Evolutionary conservation across 2,113 vertebrate genomes (phyloP).

Genomic region (Cottus gobio): DNA sequence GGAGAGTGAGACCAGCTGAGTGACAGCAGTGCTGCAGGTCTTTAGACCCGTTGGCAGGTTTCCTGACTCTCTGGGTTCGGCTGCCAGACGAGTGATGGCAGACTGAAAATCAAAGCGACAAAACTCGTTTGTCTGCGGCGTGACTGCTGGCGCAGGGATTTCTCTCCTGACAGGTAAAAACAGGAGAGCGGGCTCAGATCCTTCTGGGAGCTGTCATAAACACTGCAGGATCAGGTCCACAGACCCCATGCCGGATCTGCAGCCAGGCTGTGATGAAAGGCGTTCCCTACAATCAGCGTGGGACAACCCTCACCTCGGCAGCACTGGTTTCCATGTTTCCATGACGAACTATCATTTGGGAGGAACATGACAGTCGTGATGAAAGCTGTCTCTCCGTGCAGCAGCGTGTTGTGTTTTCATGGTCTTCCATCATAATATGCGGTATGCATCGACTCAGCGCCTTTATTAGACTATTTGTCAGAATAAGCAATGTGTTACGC

Average conservation of each 20-base stretch:
- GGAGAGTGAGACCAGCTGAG: neutral
- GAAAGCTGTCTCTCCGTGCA: slow-evolving; percentile 10
- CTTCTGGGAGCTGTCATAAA: slow-evolving; percentile 62
- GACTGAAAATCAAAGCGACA: slow-evolving; percentile 22
- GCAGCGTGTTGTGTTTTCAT: slow-evolving; percentile 19
- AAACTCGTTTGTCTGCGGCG: slow-evolving; percentile 42
- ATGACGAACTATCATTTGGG: slow-evolving; percentile 7
- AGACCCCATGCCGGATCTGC: slow-evolving; percentile 16
- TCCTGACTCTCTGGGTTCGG: slow-evolving; percentile 42
- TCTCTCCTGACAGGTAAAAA: slow-evolving; percentile 57
- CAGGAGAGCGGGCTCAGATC: slow-evolving; percentile 53
- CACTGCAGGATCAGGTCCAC: slow-evolving; percentile 31
- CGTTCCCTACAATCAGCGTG: neutral
- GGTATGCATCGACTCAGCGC: slow-evolving; percentile 6
- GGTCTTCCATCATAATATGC: slow-evolving; percentile 26
- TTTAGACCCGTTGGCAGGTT: slow-evolving; percentile 8
- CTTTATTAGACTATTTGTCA: slow-evolving; percentile 47
- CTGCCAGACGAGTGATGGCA: slow-evolving; percentile 31
- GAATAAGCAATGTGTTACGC: slow-evolving; percentile 13
- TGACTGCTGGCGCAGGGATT: slow-evolving; percentile 20
- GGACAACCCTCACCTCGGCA: neutral
- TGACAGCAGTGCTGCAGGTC: neutral
- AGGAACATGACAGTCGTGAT: slow-evolving; percentile 18
- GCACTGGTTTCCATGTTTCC: neutral
- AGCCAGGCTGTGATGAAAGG: slow-evolving; percentile 22